A percentile compares a stretch with the other conserved stretches of the same genome.
phyloP scores from a whole-genome alignment of 2,888 invertebrate genomes.

The Standfussiana lucernea region DNA sequence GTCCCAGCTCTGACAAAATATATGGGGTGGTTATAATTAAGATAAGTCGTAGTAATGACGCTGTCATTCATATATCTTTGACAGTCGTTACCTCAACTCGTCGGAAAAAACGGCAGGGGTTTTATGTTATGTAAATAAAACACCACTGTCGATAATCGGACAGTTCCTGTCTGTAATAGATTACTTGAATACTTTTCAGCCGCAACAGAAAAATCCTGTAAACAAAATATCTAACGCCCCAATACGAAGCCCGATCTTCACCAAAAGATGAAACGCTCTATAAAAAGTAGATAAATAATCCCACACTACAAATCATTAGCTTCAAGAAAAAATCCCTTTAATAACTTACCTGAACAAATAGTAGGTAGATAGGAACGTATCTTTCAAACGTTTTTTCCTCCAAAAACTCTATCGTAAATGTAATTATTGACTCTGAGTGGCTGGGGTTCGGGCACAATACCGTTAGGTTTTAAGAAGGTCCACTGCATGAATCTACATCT shows the following conservation, averaged over 20 bases:
- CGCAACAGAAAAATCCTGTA: neutral
- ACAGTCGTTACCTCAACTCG: neutral
- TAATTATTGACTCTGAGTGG: conserved; percentile 69
- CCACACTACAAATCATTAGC: conserved; percentile 38
- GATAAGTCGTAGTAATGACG: no score
- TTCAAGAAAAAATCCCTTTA: conserved; percentile 22
- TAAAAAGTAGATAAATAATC: conserved; percentile 34
- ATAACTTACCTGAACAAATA: conserved; percentile 54
- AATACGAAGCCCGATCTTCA: neutral
- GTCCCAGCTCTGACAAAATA: no score
- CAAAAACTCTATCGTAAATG: conserved; percentile 64
- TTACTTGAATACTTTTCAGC: neutral
- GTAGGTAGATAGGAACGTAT: conserved; percentile 13
- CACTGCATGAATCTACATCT: neutral
- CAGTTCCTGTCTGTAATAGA: neutral
- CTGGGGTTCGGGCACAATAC: conserved; percentile 22
- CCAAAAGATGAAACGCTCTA: conserved; percentile 17
- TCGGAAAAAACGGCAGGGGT: neutral
- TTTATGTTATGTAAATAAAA: neutral
- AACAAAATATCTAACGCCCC: neutral
- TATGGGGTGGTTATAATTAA: no score
- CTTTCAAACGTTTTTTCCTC: conserved; percentile 54
- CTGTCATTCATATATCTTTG: neutral
- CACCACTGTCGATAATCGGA: neutral
- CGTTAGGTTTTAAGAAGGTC: conserved; percentile 18